Evolutionary conservation across 2,797 vertebrate genomes (phyloP).

Genomic region (Scleropages formosus): DNA sequence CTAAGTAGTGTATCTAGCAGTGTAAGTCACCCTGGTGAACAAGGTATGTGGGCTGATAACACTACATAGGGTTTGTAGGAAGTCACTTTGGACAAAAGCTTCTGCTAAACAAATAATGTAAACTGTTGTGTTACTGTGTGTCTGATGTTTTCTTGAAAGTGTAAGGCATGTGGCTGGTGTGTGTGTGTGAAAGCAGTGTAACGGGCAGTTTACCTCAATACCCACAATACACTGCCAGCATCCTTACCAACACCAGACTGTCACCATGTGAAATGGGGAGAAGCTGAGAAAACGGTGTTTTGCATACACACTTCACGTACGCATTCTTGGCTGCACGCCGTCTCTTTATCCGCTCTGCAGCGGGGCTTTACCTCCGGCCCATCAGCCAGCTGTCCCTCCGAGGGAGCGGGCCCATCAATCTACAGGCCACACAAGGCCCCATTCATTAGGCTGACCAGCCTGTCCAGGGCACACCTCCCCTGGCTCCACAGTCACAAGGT

Average conservation of each 20-base stretch:
- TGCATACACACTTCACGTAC: not conserved
- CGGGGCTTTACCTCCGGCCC: not conserved
- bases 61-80: no score
- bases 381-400: constrained; percentile 17
- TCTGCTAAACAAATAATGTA: no score
- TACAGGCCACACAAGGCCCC: constrained; percentile 14
- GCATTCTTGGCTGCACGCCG: not conserved
- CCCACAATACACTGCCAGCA: not conserved
- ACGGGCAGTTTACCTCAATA: not conserved
- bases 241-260: not conserved
- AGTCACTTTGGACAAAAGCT: no score
- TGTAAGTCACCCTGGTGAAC: no score
- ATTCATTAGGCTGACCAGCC: not conserved
- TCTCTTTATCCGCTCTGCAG: not conserved
- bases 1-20: no score
- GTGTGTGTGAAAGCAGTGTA: not conserved
- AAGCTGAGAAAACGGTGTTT: not conserved
- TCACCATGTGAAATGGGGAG: not conserved
- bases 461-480: not conserved
- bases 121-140: no score
- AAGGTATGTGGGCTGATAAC: no score
- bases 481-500: not conserved
- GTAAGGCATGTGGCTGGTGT: no score
- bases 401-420: constrained; percentile 17
- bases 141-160: no score